phyloP scores from a whole-genome alignment of 92 coral and sea anemone genomes.

The Palythoa grandiflora region DNA sequence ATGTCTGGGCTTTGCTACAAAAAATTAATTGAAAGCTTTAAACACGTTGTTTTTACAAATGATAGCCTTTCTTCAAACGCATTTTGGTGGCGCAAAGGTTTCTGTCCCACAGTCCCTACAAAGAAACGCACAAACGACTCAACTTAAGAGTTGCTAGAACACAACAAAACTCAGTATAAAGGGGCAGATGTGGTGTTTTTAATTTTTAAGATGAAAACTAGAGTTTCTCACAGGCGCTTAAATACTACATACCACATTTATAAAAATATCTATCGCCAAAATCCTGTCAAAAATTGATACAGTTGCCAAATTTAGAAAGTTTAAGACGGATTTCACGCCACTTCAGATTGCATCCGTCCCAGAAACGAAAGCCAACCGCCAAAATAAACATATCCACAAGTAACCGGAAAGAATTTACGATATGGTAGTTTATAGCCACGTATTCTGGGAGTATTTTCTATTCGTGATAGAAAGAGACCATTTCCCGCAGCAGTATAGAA shows the following conservation, averaged over 20 bases:
- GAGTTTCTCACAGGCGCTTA: background rate
- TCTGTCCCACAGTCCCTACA: conserved; percentile 11
- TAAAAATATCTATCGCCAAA: background rate
- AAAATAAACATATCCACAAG: conserved; percentile 17
- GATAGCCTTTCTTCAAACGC: background rate
- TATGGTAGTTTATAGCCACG: background rate
- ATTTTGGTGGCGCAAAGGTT: background rate
- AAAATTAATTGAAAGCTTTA: background rate
- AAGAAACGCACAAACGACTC: background rate
- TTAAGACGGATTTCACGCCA: conserved; percentile 7
- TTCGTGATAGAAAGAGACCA: background rate
- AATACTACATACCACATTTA: background rate
- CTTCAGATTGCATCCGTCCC: conserved; percentile 1
- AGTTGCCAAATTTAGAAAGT: background rate
- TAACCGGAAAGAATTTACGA: conserved; percentile 19
- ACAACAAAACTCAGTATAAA: background rate
- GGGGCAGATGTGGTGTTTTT: background rate
- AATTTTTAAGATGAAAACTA: background rate
- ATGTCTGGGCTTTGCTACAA: background rate
- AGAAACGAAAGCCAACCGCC: background rate
- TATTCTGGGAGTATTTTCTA: background rate
- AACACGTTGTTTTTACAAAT: background rate
- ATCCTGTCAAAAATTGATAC: background rate
- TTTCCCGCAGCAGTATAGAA: background rate
- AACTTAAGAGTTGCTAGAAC: background rate